Evolutionary conservation across 2,797 vertebrate species (phyloP), one percentile per base, ranked within the genome.

Genomic region (Neostethus bicornis): DNA sequence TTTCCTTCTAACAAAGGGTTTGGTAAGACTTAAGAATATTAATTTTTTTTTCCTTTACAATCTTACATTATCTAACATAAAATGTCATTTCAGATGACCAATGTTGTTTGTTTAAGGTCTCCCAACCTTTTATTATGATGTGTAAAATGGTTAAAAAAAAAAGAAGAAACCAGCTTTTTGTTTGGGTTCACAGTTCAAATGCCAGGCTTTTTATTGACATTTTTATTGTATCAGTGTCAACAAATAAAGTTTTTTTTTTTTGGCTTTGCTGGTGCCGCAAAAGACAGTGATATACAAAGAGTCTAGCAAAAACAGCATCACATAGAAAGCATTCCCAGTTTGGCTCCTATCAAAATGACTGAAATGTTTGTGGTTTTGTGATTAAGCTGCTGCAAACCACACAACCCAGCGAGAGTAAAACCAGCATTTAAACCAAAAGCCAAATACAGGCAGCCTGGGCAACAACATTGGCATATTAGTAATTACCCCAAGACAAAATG

Each of bases 301-400:
- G 10, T 42, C 44, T 4, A 68, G 65, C 70, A 73, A 79, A 20
- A 83, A 77, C 80, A 76, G 66, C 51, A 39, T 76, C 77, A 64
- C 70, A 81, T 77, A 85, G 58, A 74, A 73, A 59, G 61, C 70
- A 67, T 76, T 83, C 80, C 82, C 79, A 84, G 82, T 81, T 88
- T 90, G 90, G 89, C 86, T 90, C 76, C 77, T 87, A 91, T 91
- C 90, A 90, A 92, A 90, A 91, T 91, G 80, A 57, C 61, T 89
- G 81, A 81, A 70, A 91, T 92, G 84, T 72, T 86, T 91, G 89
- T 89, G 90, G 89, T 80, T 88, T 84, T 50, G 65, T 84, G 87
- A 89, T 86, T 84, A 87, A 89, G 85, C 84, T 87, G 77, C 76
- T 84, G 81, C 71, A 85, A 90, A 89, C 88, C 88, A 83, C 90